phyloP scores from a whole-genome alignment of 2,113 vertebrate species.

The Barnardius zonarius region DNA sequence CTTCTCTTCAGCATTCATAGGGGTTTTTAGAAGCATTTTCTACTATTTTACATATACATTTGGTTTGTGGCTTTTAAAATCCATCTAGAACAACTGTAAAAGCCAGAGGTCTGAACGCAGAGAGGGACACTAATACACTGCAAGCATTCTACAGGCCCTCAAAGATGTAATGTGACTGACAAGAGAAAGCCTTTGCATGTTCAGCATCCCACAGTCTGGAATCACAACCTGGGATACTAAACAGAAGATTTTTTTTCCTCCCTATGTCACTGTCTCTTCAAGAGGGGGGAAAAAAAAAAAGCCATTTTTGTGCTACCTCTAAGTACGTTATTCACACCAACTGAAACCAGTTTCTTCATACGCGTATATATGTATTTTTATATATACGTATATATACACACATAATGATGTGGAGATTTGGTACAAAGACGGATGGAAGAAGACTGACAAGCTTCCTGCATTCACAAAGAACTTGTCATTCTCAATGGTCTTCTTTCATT shows the following conservation, averaged over 20 bases:
- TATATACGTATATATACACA: rapidly evolving
- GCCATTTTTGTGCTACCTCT: neutral
- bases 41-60: neutral
- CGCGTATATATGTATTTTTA: neutral
- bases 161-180: neutral
- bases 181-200: neutral
- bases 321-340: neutral
- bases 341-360: neutral
- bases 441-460: neutral
- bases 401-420: neutral
- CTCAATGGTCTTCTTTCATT: neutral
- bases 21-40: neutral
- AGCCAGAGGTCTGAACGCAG: neutral
- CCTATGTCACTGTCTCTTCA: neutral
- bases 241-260: neutral
- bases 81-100: neutral
- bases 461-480: neutral
- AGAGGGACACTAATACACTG: neutral
- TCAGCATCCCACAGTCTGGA: neutral
- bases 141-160: neutral
- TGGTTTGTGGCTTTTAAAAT: neutral
- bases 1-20: neutral
- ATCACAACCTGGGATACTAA: neutral
- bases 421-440: neutral
- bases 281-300: neutral